Evolutionary conservation across 2,113 vertebrate genomes (phyloP).

Genomic region (Prionailurus viverrinus): DNA sequence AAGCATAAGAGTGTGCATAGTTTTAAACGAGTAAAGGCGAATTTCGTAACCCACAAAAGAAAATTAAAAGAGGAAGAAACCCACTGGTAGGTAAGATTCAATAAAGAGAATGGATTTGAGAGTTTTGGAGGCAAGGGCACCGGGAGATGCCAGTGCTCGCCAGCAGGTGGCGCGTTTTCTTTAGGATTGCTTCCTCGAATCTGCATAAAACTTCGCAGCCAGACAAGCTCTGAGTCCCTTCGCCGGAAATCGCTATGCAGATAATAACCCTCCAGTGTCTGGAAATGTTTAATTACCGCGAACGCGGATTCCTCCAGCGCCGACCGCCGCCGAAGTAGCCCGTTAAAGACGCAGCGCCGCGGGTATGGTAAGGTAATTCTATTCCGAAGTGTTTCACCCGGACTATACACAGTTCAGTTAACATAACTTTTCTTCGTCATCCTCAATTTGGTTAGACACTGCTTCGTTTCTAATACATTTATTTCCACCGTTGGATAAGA

Average conservation of each 20-base stretch:
- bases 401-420: not conserved
- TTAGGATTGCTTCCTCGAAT: conserved; percentile 78
- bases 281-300: conserved; percentile 79
- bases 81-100: not conserved
- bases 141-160: not conserved
- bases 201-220: not conserved
- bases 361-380: not conserved
- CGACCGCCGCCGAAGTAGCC: not conserved
- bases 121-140: rapidly evolving
- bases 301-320: conserved; percentile 36
- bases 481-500: not conserved
- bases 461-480: not conserved
- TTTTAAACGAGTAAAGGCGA: not conserved
- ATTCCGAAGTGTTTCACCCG: not conserved
- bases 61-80: not conserved
- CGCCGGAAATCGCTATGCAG: conserved; percentile 68
- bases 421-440: not conserved
- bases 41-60: not conserved
- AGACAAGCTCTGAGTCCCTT: not conserved
- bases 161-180: conserved; percentile 89
- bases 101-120: not conserved
- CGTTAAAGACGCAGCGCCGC: not conserved
- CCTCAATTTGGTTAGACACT: not conserved
- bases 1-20: not conserved
- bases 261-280: conserved; percentile 61